Evolutionary conservation across 2,888 invertebrate species (phyloP), one percentile per base, ranked within the genome.

Genomic region (Amitus sp.): DNA sequence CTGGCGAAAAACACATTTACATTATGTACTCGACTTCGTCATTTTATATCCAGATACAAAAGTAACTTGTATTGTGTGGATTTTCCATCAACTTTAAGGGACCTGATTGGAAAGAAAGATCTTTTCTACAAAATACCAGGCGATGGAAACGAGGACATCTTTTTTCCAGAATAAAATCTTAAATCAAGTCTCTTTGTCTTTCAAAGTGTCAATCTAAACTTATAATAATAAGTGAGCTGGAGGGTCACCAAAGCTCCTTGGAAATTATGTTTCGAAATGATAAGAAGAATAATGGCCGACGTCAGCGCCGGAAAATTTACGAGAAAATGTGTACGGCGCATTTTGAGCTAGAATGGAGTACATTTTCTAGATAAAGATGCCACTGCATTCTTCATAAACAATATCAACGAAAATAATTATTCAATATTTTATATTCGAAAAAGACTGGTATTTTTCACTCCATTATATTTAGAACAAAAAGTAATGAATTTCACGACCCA

Each of bases 401-500:
- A 15, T 37, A 15, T 37, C 15, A 37, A 37, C 15, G 9, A 2
- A 37, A 37, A 37, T 37, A 37, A 15, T 2, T n/a, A 37, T 37
- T 5, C 37, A 13, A 37, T 15, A 13, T 37, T 4, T 4, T 30
- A 4, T 4, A 27, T 27, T 10, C 2, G 30, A 7, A 30, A 30
- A 30, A 30, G 6, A n/a, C 2, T 10, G 10, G 30, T 30, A 30
- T 2, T 9, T 30, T 10, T 2, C 30, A 30, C 6, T 10, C 2
- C n/a, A 2, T 9, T 30, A 6, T 10, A n/a, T 2, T 30, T 30
- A 2, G n/a, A 2, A 30, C 2, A 30, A 30, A 10, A 30, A 30
- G n/a, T 10, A 30, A 10, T 30, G 30, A 30, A 30, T 67, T 67
- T 70, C 66, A 64, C 63, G 59, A 53, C n/a, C n/a, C n/a, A n/a